Base-by-base conservation (phyloP, 2,113 vertebrate species). In the Mesitornis unicolor region DNA sequence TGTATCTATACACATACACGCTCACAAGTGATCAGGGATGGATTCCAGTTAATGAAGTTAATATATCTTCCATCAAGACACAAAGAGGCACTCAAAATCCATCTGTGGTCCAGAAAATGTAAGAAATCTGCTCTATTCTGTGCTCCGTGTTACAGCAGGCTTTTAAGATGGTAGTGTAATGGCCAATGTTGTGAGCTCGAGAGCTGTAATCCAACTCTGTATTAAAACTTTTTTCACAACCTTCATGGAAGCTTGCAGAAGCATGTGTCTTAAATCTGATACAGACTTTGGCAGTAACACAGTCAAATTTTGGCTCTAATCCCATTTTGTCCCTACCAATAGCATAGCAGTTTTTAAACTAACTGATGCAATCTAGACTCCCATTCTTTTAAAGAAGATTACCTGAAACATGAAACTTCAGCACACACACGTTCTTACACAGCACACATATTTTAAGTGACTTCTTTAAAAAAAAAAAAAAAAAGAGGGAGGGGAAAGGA, bases 241-340 rank as follows among this genome's bases (percentile, higher is more conserved):
- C 97, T 97, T 97, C 97, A 96, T 97, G 96, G 96, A 98, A 97
- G 96, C 96, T 96, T 97, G 97, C 94, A 97, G 96, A 92, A 98
- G 98, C 99, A 99, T 99, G 98, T 99, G 98, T 98, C 99, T 99
- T 99, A 99, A 99, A 99, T 99, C 98, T 98, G 98, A 99, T 99
- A 98, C 99, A 99, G 99, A 98, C 98, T 97, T 98, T 98, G 93
- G 97, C 97, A 98, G 98, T 93, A 97, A 98, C 91, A 91, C 96
- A 97, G 97, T 76, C 97, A 98, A 97, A 92, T 95, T 95, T 96
- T 98, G 98, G 98, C 98, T 95, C 90, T 89, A 89, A 97, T 98
- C 97, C 98, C 97, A 95, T 95, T 89, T 96, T 78, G 84, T 96
- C 95, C 94, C 98, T 97, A 95, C 98, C 98, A 98, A 98, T 97